Conservation (phyloP, 2,113 vertebrate species). For the Haemorhous mexicanus region DNA sequence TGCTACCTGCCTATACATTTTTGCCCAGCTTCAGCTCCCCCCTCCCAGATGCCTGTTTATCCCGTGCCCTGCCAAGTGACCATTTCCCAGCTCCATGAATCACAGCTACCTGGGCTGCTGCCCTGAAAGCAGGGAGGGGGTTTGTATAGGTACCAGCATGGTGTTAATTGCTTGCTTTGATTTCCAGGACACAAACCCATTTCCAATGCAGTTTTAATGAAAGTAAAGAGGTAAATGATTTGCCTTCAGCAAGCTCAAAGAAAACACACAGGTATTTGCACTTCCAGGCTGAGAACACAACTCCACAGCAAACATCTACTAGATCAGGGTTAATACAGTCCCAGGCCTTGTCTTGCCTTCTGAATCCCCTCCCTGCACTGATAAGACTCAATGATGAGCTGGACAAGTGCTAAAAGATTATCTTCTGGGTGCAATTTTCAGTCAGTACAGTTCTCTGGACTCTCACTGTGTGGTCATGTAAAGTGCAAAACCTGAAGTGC, state of each 20-base stretch:
- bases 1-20: not conserved
- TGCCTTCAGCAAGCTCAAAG: not conserved
- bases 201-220: not conserved
- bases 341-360: not conserved
- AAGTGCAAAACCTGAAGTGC: not conserved
- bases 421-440: not conserved
- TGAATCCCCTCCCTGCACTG: not conserved
- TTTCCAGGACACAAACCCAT: not conserved
- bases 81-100: not conserved
- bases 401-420: not conserved
- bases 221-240: not conserved
- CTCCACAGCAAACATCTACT: not conserved
- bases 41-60: not conserved
- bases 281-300: not conserved
- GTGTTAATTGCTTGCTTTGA: not conserved
- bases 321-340: not conserved
- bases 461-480: not conserved
- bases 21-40: not conserved
- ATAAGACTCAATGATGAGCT: not conserved
- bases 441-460: not conserved
- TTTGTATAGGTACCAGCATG: not conserved
- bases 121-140: not conserved
- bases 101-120: not conserved
- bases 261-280: not conserved
- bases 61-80: accelerated